These are phyloP conservation scores for Perca fluviatilis DNA, from an alignment of 2,113 vertebrate species.

Conservation along the genomic window DNA sequence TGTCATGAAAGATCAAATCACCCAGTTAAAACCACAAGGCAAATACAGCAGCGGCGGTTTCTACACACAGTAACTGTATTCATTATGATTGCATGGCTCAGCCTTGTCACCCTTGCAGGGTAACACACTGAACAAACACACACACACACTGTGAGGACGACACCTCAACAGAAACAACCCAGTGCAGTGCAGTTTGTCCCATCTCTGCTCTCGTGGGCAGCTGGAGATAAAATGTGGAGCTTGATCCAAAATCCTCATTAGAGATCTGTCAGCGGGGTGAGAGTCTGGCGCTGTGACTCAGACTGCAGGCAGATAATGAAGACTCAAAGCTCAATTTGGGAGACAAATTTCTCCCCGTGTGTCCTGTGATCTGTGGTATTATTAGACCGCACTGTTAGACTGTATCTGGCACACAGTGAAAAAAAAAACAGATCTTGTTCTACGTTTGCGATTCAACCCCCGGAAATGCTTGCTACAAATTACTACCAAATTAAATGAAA, in stretches of 20 bases:
- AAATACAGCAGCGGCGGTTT: constrained; percentile 5
- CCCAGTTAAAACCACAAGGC: constrained; percentile 31
- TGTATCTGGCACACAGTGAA: not conserved
- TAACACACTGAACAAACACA: not conserved
- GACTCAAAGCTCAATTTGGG: constrained; percentile 60
- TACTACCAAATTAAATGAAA: constrained; percentile 30
- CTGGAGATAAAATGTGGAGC: constrained; percentile 43
- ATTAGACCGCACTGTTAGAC: constrained; percentile 33
- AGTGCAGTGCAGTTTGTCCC: constrained; percentile 18
- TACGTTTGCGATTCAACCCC: not conserved
- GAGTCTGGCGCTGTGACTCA: constrained; percentile 56
- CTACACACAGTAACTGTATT: not conserved
- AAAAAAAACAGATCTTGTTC: constrained; percentile 17
- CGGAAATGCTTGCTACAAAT: constrained; percentile 3
- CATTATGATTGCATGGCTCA: constrained; percentile 3
- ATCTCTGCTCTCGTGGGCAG: constrained; percentile 42
- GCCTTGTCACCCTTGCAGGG: not conserved
- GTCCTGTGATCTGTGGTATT: constrained; percentile 50
- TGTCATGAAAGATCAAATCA: constrained; percentile 38
- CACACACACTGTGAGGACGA: constrained; percentile 3
- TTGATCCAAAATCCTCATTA: constrained; percentile 65
- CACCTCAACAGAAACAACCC: constrained; percentile 14
- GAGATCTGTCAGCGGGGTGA: constrained; percentile 52
- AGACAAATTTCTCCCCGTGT: constrained; percentile 50
- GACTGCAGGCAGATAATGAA: constrained; percentile 61